Evolutionary conservation across 2,888 invertebrate genomes (phyloP).

Genomic region (Trissoscelio sp.): DNA sequence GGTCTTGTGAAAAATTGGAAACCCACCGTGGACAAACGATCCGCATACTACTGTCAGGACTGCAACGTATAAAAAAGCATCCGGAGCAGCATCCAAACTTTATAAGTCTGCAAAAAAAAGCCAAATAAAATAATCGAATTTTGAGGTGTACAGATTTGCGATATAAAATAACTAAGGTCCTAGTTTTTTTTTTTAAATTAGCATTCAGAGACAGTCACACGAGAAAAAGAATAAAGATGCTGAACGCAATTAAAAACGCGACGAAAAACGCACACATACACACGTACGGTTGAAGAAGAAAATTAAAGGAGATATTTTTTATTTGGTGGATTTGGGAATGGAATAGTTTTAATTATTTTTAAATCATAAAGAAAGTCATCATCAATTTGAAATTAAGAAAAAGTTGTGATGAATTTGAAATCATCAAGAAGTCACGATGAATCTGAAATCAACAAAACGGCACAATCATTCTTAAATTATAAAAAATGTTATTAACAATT

Average conservation of each 20-base stretch:
- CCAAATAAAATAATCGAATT: slow-evolving; percentile 64
- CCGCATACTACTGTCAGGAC: slow-evolving; percentile 69
- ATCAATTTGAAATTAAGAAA: too few relatives aligned
- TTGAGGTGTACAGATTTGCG: slow-evolving; percentile 8
- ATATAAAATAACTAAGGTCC: slow-evolving; percentile 29
- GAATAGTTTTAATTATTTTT: too few relatives aligned
- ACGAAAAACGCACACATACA: slow-evolving; percentile 50
- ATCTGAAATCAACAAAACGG: too few relatives aligned
- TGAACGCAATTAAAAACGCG: slow-evolving; percentile 16
- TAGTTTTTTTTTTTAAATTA: slow-evolving; percentile 49
- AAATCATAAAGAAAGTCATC: too few relatives aligned
- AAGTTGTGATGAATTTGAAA: too few relatives aligned
- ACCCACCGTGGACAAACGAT: slow-evolving; percentile 64
- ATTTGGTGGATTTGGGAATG: too few relatives aligned
- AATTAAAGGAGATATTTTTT: too few relatives aligned
- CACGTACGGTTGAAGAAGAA: too few relatives aligned
- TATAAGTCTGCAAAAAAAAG: slow-evolving; percentile 67
- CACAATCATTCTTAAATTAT: too few relatives aligned
- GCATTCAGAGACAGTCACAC: slow-evolving; percentile 31
- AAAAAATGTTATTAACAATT: too few relatives aligned
- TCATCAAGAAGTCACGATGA: too few relatives aligned
- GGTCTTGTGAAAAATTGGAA: too few relatives aligned
- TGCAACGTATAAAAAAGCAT: slow-evolving; percentile 66
- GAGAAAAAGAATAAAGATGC: slow-evolving; percentile 11
- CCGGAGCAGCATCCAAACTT: slow-evolving; percentile 66